phyloP scores from a whole-genome alignment of 2,113 vertebrate genomes.

The Epinephelus cyanopodus region DNA sequence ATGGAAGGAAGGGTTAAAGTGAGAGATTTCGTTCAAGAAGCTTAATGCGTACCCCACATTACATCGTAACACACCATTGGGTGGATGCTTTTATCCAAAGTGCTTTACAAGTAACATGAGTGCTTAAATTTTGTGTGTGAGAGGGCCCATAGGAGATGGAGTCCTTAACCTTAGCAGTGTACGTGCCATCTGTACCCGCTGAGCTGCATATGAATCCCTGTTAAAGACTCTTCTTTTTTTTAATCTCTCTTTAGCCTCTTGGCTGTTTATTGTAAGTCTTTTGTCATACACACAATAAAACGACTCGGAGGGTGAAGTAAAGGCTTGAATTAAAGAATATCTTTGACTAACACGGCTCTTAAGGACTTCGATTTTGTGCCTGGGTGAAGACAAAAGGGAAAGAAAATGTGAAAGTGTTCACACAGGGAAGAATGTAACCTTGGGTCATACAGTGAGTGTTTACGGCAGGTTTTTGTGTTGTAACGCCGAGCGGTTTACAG shows the following conservation, averaged over 20 bases:
- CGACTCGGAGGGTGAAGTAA: not conserved
- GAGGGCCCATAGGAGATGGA: constrained; percentile 9
- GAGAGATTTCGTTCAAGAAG: constrained; percentile 10
- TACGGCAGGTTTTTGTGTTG: not conserved
- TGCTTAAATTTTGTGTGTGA: constrained; percentile 26
- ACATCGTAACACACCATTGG: constrained; percentile 13
- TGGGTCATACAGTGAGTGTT: not conserved
- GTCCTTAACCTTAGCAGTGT: constrained; percentile 22
- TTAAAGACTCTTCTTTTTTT: not conserved
- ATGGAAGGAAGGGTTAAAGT: constrained; percentile 24
- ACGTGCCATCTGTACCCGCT: not conserved
- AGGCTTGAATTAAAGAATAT: constrained; percentile 11
- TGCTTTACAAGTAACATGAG: constrained; percentile 33
- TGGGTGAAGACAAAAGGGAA: not conserved
- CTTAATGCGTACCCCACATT: constrained; percentile 11
- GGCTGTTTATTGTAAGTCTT: not conserved
- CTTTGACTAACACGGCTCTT: not conserved
- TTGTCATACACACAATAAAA: constrained; percentile 16
- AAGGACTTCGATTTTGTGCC: not conserved
- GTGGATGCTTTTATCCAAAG: constrained; percentile 44
- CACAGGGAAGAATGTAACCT: not conserved
- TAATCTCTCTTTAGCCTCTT: not conserved
- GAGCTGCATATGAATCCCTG: constrained; percentile 19
- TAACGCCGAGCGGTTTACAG: not conserved
- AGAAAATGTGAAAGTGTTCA: not conserved